Percentiles rank a stretch among this genome's conserved stretches.
phyloP scores from a whole-genome alignment of 2,888 invertebrate genomes.

The Drosophila incognita region DNA sequence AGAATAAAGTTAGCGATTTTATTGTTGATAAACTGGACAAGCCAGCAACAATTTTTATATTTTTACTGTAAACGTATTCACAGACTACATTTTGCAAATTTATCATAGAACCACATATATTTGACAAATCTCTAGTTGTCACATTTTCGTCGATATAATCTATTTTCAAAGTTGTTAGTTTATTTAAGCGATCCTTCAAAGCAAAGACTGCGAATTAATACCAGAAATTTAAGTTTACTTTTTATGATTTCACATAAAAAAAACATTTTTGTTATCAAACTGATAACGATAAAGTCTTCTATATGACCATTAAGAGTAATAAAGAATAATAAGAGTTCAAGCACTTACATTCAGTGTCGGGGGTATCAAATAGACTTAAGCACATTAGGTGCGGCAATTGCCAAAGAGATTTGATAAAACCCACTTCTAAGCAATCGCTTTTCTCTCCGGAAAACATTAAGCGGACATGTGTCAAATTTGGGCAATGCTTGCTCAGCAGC shows the following conservation, averaged over 20 bases:
- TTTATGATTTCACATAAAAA: neutral
- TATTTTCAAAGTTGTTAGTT: conserved; percentile 27
- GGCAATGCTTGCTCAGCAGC: conserved; percentile 21
- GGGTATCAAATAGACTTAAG: conserved; percentile 19
- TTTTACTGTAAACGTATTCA: neutral
- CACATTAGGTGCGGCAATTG: conserved; percentile 23
- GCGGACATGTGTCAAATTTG: conserved; percentile 32
- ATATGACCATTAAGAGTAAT: neutral
- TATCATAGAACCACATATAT: conserved; percentile 10
- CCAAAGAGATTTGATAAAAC: conserved; percentile 13
- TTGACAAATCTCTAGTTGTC: conserved; percentile 3
- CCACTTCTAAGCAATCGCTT: conserved; percentile 14
- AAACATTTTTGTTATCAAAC: neutral
- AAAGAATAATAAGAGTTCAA: neutral
- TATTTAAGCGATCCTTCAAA: conserved; percentile 7
- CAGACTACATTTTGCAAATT: conserved; percentile 13
- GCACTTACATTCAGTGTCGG: conserved; percentile 20
- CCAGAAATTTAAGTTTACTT: neutral
- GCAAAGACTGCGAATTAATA: conserved; percentile 10
- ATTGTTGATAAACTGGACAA: conserved; percentile 7
- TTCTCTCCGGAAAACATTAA: conserved; percentile 22
- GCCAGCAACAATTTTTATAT: conserved; percentile 5
- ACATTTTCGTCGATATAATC: conserved; percentile 15
- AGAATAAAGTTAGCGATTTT: conserved; percentile 20
- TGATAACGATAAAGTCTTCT: conserved; percentile 12